These are phyloP conservation scores for Struthio camelus DNA, from an alignment of 2,113 vertebrate species.

Conservation along the genomic window DNA sequence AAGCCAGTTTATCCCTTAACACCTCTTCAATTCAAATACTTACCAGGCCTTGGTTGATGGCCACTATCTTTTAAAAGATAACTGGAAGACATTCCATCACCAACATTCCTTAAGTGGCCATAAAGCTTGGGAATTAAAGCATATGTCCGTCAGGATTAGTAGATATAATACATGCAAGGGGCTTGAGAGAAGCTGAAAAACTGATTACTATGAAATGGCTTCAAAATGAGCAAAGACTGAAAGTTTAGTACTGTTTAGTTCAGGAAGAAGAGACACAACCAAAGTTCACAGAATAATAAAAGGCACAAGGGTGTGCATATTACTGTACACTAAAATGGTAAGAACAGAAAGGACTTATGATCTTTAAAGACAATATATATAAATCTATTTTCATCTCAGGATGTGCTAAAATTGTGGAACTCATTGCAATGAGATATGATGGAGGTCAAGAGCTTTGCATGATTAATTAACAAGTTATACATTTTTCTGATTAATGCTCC, in stretches of 20 bases:
- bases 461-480: background rate
- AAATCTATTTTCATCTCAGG: background rate
- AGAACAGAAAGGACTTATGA: background rate
- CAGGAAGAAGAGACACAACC: background rate
- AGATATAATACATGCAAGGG: background rate
- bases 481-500: background rate
- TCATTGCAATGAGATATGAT: background rate
- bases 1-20: background rate
- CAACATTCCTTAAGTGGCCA: background rate
- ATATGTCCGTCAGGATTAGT: background rate
- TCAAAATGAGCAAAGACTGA: background rate
- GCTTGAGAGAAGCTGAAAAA: background rate
- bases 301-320: background rate
- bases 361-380: background rate
- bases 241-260: background rate
- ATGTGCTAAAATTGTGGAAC: background rate
- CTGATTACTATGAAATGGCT: background rate
- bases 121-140: background rate
- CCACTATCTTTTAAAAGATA: background rate
- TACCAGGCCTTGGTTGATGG: background rate
- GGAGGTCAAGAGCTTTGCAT: background rate
- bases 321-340: background rate
- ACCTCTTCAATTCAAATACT: background rate
- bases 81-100: background rate
- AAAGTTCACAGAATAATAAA: background rate